Evolutionary conservation across 2,888 invertebrate genomes (phyloP), one percentile per base, ranked within the genome.

Genomic region (Muscina levida): DNA sequence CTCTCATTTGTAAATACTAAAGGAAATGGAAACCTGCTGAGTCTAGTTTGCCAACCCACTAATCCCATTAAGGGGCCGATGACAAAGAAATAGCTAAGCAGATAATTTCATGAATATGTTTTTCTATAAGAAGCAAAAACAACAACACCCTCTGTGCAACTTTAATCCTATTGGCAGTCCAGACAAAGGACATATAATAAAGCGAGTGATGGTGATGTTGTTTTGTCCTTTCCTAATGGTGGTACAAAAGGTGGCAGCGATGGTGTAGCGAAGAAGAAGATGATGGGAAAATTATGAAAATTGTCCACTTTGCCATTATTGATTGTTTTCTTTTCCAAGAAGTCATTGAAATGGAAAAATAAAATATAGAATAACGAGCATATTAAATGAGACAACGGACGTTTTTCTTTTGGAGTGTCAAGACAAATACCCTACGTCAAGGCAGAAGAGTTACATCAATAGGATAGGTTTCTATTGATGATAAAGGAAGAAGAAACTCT

Each of bases 21-120:
- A 37, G 1, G 39, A 31, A 26, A 46, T 37, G 10, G 11, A 70
- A 72, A 72, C 66, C 42, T 74, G 73, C 65, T 71, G 48, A 24
- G 56, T 71, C n/a, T 79, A 46, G 56, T 67, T 66, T 65, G 24
- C 65, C 81, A 82, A 74, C 77, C 83, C 82, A 82, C 82, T 82
- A 81, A 83, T 82, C 78, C 75, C 77, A 82, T 83, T 82, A 82
- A 79, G n/a, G 37, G n/a, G 37, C 24, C 11, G 31, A 56, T 15
- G 31, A 56, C 26, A 24, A 24, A 56, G 59, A 79, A 75, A 62
- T 74, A 62, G 74, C 79, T 78, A 78, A 78, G 57, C 72, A 78
- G 78, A 78, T 82, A 78, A 70, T 76, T 66, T 75, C 53, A 57
- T 42, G 44, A 56, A 71, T 71, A 44, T 71, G 42, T 42, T 57